Conservation (phyloP, 2,888 invertebrate genomes). For the Uropetala carovei region DNA sequence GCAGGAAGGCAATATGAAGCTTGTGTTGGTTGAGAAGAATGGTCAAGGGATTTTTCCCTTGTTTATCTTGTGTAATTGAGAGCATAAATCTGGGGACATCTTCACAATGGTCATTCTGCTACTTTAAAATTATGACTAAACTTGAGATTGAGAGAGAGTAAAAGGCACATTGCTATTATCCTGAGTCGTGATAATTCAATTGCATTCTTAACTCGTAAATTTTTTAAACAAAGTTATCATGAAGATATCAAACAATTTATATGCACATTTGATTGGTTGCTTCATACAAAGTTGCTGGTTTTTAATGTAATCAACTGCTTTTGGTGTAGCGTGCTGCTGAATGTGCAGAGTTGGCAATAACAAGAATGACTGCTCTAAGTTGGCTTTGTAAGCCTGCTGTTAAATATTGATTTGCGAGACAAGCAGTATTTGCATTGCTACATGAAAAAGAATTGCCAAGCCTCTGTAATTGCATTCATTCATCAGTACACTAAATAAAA, state of each 20-base stretch:
- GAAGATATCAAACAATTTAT: conserved; percentile 62
- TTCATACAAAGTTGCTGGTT: conserved; percentile 64
- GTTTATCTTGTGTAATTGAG: conserved; percentile 29
- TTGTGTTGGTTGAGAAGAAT: conserved; percentile 58
- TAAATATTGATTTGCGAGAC: conserved; percentile 56
- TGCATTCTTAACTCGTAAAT: conserved; percentile 63
- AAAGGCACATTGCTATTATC: conserved; percentile 62
- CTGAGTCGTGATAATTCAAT: conserved; percentile 64
- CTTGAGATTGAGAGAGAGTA: conserved; percentile 58
- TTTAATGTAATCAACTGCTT: conserved; percentile 65
- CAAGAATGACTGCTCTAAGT: conserved; percentile 49
- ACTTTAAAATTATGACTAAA: conserved; percentile 62
- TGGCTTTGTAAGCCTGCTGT: conserved; percentile 59
- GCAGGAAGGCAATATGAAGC: conserved; percentile 54
- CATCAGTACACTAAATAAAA: conserved; percentile 57
- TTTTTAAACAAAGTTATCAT: conserved; percentile 63
- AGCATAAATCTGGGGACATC: conserved; percentile 38
- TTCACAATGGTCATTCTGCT: conserved; percentile 58
- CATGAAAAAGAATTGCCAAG: conserved; percentile 45
- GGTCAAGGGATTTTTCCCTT: conserved; percentile 49
- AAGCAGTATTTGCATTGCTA: conserved; percentile 55
- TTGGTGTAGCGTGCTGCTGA: conserved; percentile 65
- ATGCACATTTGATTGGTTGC: conserved; percentile 65
- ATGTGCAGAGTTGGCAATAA: conserved; percentile 59
- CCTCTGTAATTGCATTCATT: conserved; percentile 63